A percentile compares a stretch with the other conserved stretches of the same genome.
Conservation (phyloP, 2,113 vertebrate genomes). For the Malurus alboscapulatus region DNA sequence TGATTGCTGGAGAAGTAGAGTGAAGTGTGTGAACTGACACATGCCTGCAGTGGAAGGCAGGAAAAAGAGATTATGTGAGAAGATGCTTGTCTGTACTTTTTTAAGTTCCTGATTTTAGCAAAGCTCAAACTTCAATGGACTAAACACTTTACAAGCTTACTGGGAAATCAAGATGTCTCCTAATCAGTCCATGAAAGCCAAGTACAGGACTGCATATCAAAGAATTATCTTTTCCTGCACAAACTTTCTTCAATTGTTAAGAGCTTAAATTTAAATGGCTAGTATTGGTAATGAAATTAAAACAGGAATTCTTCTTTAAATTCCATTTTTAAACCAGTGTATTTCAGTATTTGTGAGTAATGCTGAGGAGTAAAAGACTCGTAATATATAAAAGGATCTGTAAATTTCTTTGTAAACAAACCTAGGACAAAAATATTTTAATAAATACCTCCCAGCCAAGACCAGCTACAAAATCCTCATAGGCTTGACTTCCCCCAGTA, state of each 20-base stretch:
- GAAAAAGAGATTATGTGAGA: background rate
- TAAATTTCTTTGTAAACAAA: background rate
- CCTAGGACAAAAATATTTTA: background rate
- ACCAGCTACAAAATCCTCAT: constrained; percentile 97
- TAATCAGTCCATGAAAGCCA: background rate
- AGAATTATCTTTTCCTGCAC: background rate
- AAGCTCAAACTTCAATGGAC: background rate
- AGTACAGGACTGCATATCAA: background rate
- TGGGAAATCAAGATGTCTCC: background rate
- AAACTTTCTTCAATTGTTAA: background rate
- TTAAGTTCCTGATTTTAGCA: background rate
- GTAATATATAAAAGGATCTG: background rate
- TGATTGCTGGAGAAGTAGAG: background rate
- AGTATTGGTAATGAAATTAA: background rate
- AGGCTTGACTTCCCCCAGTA: constrained; percentile 93
- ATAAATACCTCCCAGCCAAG: constrained; percentile 96
- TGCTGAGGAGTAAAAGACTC: background rate
- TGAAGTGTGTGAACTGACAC: background rate
- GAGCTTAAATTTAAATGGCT: background rate
- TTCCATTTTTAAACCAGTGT: background rate
- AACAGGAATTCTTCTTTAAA: background rate
- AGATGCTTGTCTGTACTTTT: background rate
- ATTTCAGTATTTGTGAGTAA: background rate
- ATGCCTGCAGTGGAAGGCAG: background rate
- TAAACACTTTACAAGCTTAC: background rate